A percentile compares a stretch with the other conserved stretches of the same genome.
These are phyloP conservation scores for Pangasius sanitwongsei DNA, from an alignment of 2,797 vertebrate species.

Conservation along the genomic window DNA sequence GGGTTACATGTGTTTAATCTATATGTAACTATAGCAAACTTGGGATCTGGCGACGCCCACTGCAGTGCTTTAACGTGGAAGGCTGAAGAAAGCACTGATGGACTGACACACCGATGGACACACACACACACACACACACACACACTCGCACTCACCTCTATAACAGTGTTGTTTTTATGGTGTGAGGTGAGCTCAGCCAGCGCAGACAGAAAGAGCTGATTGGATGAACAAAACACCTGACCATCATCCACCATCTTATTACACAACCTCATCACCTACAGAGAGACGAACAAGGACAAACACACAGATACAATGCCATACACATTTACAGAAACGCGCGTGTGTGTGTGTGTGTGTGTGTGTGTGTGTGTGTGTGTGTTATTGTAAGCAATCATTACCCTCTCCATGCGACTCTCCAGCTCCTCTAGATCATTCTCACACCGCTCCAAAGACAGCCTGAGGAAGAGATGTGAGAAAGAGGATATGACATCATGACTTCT, in stretches of 20 bases:
- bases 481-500: not conserved
- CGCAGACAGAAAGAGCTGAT: slow-evolving; percentile 72
- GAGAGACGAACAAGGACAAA: slow-evolving; percentile 29
- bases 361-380: not conserved
- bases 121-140: slow-evolving; percentile 50
- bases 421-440: slow-evolving; percentile 68
- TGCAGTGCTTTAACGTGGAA: not conserved
- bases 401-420: slow-evolving; percentile 69
- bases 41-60: not conserved
- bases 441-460: slow-evolving; percentile 69
- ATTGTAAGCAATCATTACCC: slow-evolving; percentile 60
- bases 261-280: slow-evolving; percentile 74
- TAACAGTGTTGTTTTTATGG: slow-evolving; percentile 61
- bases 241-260: slow-evolving; percentile 77
- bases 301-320: not conserved
- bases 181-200: slow-evolving; percentile 69
- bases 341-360: not conserved
- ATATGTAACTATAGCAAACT: not conserved
- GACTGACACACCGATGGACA: slow-evolving; percentile 24
- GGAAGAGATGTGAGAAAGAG: not conserved
- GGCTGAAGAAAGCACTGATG: not conserved
- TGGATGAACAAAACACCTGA: slow-evolving; percentile 65
- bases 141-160: slow-evolving; percentile 60
- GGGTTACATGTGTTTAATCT: not conserved
- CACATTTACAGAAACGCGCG: not conserved